Conservation (phyloP, 2,113 vertebrate genomes). For the Rhodinocichla rosea region DNA sequence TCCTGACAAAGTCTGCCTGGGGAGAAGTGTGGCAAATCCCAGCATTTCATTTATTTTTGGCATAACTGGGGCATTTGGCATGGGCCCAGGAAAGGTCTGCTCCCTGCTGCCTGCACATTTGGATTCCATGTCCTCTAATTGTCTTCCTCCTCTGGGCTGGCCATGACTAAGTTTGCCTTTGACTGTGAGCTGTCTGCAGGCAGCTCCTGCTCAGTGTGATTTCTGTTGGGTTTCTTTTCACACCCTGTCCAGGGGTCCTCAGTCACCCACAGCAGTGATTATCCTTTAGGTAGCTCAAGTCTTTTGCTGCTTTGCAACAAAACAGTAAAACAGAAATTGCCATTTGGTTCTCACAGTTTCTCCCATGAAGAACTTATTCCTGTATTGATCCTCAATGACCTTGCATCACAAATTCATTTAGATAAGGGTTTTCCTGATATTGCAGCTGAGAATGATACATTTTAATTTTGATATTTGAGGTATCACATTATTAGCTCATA, state of each 20-base stretch:
- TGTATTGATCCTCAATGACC: neutral
- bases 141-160: neutral
- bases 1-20: neutral
- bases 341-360: neutral
- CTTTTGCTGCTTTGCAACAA: neutral
- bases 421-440: neutral
- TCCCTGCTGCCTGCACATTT: neutral
- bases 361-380: neutral
- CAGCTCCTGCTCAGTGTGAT: neutral
- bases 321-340: neutral
- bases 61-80: neutral
- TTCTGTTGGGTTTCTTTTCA: neutral
- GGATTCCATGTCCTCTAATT: neutral
- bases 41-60: neutral
- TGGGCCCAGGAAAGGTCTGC: neutral
- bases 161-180: neutral
- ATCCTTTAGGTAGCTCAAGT: neutral
- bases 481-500: neutral
- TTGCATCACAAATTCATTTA: neutral
- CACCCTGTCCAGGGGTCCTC: neutral
- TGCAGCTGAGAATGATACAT: neutral
- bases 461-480: neutral
- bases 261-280: neutral
- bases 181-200: neutral
- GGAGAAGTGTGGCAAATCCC: neutral